Base-by-base conservation (phyloP, 92 coral and sea anemone species). In the Porites lobata region DNA sequence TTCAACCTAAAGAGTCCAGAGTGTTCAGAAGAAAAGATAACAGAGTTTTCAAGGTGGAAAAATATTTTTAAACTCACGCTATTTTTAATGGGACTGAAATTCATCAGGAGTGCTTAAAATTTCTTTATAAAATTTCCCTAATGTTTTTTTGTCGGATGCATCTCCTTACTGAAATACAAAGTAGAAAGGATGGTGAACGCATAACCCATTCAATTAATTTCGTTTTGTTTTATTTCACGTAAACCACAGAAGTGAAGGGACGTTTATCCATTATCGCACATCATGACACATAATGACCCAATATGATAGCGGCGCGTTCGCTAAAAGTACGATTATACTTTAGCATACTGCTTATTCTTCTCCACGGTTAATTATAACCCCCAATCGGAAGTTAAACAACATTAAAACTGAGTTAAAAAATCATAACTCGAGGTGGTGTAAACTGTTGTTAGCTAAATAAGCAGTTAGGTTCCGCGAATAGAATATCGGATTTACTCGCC, bases 331-430 rank as follows among this genome's bases (percentile, higher is more conserved):
- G 80, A 62, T 75, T 84, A 73, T 64, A 20, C 12, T 53, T 22
- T 14, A 65, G 26, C 50, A 61, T 26, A 51, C 72, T 61, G 59
- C 80, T 84, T 64, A 17, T 58, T 72, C 18, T 50, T 61, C 74
- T 73, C 72, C 61, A 56, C 22, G 64, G 54, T 75, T 84, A 61
- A 84, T 84, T 74, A 84, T 21, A 74, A 73, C 80, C 50, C 64
- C 18, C 52, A 24, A 50, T 73, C 87, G 87, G 87, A 84, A 84
- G 87, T 73, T 73, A 75, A 61, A 84, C 80, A 73, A 80, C 80
- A 61, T 84, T 84, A 47, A 62, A 63, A 84, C 74, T 67, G 26
- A 63, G 81, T 74, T 75, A 68, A 64, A 66, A 84, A 73, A 72
- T 74, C 52, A n/a, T 74, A 73, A 84, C 87, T 84, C 9, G 66